Conservation (phyloP, 64 coral and sea anemone species). For the Cladopsammia gracilis region DNA sequence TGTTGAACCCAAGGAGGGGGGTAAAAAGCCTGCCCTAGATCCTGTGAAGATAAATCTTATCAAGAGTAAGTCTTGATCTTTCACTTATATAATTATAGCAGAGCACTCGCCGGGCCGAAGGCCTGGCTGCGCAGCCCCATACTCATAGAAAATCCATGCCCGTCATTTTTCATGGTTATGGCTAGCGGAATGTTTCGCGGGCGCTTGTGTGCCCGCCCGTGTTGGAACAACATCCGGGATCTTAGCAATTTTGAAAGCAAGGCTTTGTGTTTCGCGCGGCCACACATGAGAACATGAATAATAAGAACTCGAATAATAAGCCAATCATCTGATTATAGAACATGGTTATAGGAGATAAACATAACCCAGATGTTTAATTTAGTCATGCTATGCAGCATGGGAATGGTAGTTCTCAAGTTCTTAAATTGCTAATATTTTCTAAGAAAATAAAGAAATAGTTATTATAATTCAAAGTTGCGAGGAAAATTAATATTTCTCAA, state of each 20-base stretch:
- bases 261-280: too few species aligned
- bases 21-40: conserved; percentile 51
- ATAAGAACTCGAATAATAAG: conserved; percentile 1
- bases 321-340: neutral
- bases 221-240: too few species aligned
- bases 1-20: conserved; percentile 61
- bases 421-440: too few species aligned
- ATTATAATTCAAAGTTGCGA: neutral
- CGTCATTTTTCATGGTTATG: too few species aligned
- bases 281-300: too few species aligned
- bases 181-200: too few species aligned
- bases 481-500: neutral
- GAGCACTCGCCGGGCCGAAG: too few species aligned
- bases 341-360: neutral
- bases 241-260: too few species aligned
- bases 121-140: too few species aligned
- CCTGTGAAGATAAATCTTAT: conserved; percentile 38
- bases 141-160: too few species aligned
- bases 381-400: neutral
- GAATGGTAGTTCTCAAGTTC: neutral
- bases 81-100: neutral
- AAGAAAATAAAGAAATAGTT: neutral
- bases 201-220: too few species aligned
- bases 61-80: conserved; percentile 52
- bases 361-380: too few species aligned